These are phyloP conservation scores for Thalassarche chlororhynchos DNA, from an alignment of 2,113 vertebrate species.

Conservation along the genomic window DNA sequence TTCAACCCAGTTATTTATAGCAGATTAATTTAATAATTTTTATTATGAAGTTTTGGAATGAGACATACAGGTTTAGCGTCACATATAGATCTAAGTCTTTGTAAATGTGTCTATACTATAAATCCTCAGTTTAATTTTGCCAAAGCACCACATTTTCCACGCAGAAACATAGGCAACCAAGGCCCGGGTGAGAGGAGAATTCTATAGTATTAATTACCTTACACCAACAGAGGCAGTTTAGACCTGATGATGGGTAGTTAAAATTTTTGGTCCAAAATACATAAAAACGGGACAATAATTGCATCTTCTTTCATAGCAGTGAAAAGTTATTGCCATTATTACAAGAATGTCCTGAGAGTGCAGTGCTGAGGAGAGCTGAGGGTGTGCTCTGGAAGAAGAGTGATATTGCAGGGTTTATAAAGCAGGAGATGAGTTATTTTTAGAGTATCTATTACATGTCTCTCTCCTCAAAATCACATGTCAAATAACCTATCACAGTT, in stretches of 20 bases:
- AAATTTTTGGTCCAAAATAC: background rate
- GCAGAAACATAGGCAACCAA: background rate
- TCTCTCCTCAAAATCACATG: background rate
- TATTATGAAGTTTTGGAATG: background rate
- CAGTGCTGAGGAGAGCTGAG: background rate
- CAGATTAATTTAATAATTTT: background rate
- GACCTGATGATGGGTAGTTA: background rate
- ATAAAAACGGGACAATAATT: background rate
- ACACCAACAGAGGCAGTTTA: background rate
- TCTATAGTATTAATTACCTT: background rate
- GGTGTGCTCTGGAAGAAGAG: background rate
- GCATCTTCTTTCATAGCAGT: background rate
- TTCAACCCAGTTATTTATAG: background rate
- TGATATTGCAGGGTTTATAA: background rate
- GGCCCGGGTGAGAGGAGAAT: background rate
- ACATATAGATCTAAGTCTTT: background rate
- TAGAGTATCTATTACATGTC: background rate
- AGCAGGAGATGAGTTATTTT: background rate
- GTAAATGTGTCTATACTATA: background rate
- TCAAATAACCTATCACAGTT: background rate
- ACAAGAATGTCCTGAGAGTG: background rate
- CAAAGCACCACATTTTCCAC: background rate
- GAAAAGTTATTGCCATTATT: background rate
- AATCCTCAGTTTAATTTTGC: background rate
- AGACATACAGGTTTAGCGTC: background rate